Evolutionary conservation across 2,797 vertebrate genomes (phyloP), one percentile per base, ranked within the genome.

Genomic region (Cheirogaleus major): DNA sequence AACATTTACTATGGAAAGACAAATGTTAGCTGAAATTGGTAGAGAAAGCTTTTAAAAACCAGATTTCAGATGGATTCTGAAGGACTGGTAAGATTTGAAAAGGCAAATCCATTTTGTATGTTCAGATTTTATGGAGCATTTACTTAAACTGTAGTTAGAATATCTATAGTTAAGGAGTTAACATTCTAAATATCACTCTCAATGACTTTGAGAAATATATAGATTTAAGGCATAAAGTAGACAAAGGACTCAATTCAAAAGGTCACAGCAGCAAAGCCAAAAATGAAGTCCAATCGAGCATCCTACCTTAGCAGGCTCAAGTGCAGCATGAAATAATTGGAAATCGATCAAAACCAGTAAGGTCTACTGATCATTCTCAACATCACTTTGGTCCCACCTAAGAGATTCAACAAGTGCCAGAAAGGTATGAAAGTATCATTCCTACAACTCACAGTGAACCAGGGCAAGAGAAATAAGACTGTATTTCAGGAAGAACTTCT

Each of bases 141-240:
- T 95, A 95, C 38, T 97, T 89, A 93, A 91, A 89, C 22, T 93
- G 7, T 55, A 94, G 73, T 95, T 92, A 84, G 25, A 65, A 73
- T 92, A 80, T 59, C 84, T 82, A 92, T 17, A 87, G 35, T 92
- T 89, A 93, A 78, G 32, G 76, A 65, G 76, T 83, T 90, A 95
- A 52, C 45, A 91, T 55, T 92, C 76, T 69, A 82, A 92, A 73
- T 83, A 90, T 84, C 78, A 81, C 22, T 82, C 38, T 91, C 80
- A 75, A 11, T 79, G 69, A 94, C 57, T 83, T 57, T 93, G 55
- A 91, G 61, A 87, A 89, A 85, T 65, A 91, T 9, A 27, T 63
- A 96, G 63, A 95, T 92, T 85, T 88, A 91, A 93, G 32, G 18
- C 25, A 89, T 41, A 87, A 84, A 78, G 25, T 80, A 11, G 32